Percentiles rank a stretch among this genome's conserved stretches.
These are phyloP conservation scores for Brachynemurus nebulosus DNA, from an alignment of 2,888 invertebrate genomes.

Conservation along the genomic window DNA sequence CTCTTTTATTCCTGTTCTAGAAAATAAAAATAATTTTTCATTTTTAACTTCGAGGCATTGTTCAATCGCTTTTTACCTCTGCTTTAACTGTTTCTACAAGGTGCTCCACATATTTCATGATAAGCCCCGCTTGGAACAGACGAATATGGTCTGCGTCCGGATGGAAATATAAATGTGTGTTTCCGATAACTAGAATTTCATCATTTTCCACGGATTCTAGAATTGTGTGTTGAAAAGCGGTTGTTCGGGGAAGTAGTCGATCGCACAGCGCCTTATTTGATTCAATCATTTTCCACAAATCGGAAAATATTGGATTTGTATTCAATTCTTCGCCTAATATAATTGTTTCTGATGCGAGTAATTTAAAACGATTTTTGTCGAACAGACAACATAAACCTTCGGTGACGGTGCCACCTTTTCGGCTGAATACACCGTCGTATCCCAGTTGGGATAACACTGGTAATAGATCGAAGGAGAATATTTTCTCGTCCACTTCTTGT, in stretches of 20 bases:
- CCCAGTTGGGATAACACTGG: constrained; percentile 42
- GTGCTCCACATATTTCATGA: constrained; percentile 53
- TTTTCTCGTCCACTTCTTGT: constrained; percentile 81
- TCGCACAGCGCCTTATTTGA: constrained; percentile 38
- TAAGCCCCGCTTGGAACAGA: constrained; percentile 66
- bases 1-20: constrained; percentile 31
- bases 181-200: constrained; percentile 52
- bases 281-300: constrained; percentile 42
- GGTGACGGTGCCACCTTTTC: constrained; percentile 56
- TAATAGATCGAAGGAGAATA: constrained; percentile 53
- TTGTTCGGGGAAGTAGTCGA: constrained; percentile 45
- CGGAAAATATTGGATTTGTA: constrained; percentile 34
- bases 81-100: constrained; percentile 33
- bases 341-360: constrained; percentile 33
- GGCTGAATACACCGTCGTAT: constrained; percentile 47
- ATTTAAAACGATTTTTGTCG: constrained; percentile 53
- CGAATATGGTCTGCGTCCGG: constrained; percentile 84
- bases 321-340: constrained; percentile 43
- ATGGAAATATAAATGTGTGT: constrained; percentile 89
- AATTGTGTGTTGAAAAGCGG: constrained; percentile 43
- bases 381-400: constrained; percentile 79
- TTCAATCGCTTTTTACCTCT: constrained; percentile 20
- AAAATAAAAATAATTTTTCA: constrained; percentile 13
- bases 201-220: constrained; percentile 40
- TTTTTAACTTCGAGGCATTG: neutral